phyloP scores from a whole-genome alignment of 2,113 vertebrate species.

The Stercorarius parasiticus region DNA sequence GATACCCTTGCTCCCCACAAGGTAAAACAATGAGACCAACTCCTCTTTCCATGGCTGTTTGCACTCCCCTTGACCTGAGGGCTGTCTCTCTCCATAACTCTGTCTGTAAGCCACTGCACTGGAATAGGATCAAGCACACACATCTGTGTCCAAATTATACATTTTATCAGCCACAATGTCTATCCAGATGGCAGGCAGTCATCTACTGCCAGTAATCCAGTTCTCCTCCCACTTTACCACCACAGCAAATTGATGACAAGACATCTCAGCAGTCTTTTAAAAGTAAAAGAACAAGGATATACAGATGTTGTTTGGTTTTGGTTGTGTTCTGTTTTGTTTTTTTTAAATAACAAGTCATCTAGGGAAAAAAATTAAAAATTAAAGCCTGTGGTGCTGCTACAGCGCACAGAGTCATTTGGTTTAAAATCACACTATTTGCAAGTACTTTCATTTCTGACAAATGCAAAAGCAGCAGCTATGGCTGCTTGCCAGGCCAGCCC shows the following conservation, averaged over 20 bases:
- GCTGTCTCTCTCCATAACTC: not conserved
- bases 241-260: not conserved
- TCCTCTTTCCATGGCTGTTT: not conserved
- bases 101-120: not conserved
- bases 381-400: not conserved
- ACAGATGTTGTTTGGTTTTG: not conserved
- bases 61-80: not conserved
- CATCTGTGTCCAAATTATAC: not conserved
- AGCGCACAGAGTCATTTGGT: not conserved
- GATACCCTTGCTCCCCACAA: fast-evolving
- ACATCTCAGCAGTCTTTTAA: not conserved
- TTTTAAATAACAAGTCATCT: not conserved
- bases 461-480: not conserved
- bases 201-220: not conserved
- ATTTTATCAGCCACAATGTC: not conserved
- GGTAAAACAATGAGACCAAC: not conserved
- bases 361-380: not conserved
- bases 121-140: not conserved
- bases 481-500: not conserved
- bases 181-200: slow-evolving; percentile 25
- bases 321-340: not conserved
- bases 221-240: not conserved
- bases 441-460: not conserved
- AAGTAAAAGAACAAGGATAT: not conserved
- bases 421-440: not conserved